A percentile compares a stretch with the other conserved stretches of the same genome.
These are phyloP conservation scores for Bergia puertoricense DNA, from an alignment of 92 coral and sea anemone species.

Conservation along the genomic window DNA sequence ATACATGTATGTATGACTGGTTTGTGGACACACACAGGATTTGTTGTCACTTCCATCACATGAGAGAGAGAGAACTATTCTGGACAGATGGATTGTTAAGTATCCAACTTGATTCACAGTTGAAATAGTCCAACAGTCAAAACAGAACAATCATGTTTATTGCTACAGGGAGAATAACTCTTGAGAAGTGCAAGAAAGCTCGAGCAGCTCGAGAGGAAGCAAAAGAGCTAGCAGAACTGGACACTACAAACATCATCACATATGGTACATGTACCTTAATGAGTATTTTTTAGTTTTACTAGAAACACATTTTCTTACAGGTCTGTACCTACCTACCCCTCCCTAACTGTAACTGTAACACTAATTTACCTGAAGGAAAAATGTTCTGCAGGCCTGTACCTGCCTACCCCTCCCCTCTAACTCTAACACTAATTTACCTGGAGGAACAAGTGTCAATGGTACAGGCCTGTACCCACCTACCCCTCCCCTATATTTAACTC, in stretches of 20 bases:
- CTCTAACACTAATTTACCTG: too few species aligned
- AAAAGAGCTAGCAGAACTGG: conserved; percentile 88
- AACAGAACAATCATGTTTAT: neutral
- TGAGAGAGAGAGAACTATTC: too few species aligned
- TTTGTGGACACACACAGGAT: too few species aligned
- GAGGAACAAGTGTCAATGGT: too few species aligned
- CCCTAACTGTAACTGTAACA: neutral
- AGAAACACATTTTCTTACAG: too few species aligned
- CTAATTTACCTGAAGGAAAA: too few species aligned
- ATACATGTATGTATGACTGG: too few species aligned
- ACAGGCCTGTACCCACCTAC: neutral
- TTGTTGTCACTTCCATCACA: neutral
- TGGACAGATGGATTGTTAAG: neutral
- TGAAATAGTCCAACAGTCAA: too few species aligned
- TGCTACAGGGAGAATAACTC: conserved; percentile 79
- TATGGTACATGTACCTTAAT: conserved; percentile 65
- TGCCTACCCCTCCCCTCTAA: neutral
- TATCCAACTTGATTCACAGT: neutral
- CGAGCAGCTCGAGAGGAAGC: conserved; percentile 76
- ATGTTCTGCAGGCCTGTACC: neutral
- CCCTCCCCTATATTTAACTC: neutral
- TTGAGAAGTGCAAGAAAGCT: conserved; percentile 81
- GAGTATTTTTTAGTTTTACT: neutral
- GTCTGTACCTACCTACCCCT: neutral
- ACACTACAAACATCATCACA: conserved; percentile 78